Conservation (phyloP, 2,797 vertebrate genomes). For the Amphiprion clarkii region DNA sequence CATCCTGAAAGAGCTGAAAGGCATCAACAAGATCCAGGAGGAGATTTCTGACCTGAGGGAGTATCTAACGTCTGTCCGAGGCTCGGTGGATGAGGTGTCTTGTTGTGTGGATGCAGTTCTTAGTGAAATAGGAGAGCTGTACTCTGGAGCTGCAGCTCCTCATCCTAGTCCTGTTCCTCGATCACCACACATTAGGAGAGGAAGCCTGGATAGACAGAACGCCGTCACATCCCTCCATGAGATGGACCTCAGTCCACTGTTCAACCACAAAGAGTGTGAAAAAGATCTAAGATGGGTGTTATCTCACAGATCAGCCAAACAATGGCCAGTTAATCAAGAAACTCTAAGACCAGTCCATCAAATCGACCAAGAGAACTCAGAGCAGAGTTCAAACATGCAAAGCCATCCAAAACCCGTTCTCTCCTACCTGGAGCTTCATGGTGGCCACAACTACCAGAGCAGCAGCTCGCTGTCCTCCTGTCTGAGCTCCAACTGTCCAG, state of each 20-base stretch:
- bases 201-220: constrained; percentile 78
- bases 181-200: constrained; percentile 56
- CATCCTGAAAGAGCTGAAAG: constrained; percentile 87
- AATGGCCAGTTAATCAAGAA: constrained; percentile 42
- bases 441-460: constrained; percentile 73
- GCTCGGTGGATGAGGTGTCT: constrained; percentile 88
- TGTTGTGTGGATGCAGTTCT: constrained; percentile 88
- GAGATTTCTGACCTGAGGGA: constrained; percentile 87
- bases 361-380: constrained; percentile 36
- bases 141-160: constrained; percentile 76
- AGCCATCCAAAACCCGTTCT: constrained; percentile 42
- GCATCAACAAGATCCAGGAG: constrained; percentile 89
- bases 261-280: constrained; percentile 82
- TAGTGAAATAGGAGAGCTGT: constrained; percentile 86
- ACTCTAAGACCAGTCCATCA: constrained; percentile 29
- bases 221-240: constrained; percentile 63
- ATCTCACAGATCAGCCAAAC: constrained; percentile 42
- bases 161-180: constrained; percentile 62
- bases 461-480: constrained; percentile 80
- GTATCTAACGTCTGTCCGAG: constrained; percentile 86
- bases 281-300: constrained; percentile 77
- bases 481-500: constrained; percentile 72
- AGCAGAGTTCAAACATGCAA: constrained; percentile 46
- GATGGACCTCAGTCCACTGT: constrained; percentile 82
- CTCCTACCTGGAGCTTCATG: constrained; percentile 56